Percentiles rank a stretch among this genome's conserved stretches.
Evolutionary conservation across 2,113 vertebrate species (phyloP).

Genomic region (Pluvialis apricaria): DNA sequence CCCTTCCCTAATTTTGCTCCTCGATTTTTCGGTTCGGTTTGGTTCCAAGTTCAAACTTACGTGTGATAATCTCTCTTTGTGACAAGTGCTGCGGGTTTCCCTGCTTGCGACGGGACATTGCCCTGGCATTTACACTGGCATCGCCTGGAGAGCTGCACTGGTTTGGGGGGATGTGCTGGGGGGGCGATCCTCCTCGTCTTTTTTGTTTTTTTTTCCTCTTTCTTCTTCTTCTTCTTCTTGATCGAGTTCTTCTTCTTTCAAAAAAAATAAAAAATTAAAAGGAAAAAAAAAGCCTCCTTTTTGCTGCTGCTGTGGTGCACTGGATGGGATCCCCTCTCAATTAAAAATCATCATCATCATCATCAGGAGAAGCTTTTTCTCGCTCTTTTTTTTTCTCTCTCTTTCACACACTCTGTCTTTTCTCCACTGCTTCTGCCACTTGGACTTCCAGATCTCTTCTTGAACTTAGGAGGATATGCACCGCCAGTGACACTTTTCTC

Average conservation of each 20-base stretch:
- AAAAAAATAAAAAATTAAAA: neutral
- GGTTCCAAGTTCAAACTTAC: slow-evolving; percentile 82
- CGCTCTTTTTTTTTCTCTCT: slow-evolving; percentile 10
- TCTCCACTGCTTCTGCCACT: slow-evolving; percentile 77
- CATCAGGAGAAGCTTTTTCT: slow-evolving; percentile 57
- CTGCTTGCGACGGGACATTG: slow-evolving; percentile 99
- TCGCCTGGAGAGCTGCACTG: slow-evolving; percentile 92
- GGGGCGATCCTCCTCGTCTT: slow-evolving; percentile 76
- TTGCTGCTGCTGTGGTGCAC: slow-evolving; percentile 59
- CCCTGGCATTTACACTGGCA: slow-evolving; percentile 98
- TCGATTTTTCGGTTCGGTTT: slow-evolving; percentile 53
- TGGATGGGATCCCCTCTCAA: slow-evolving; percentile 65
- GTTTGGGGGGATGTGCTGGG: slow-evolving; percentile 73
- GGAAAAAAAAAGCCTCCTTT: slow-evolving; percentile 19
- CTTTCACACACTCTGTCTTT: slow-evolving; percentile 60
- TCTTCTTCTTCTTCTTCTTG: slow-evolving; percentile 65
- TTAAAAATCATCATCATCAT: slow-evolving; percentile 70
- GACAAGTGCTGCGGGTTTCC: slow-evolving; percentile 99
- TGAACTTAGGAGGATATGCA: slow-evolving; percentile 74
- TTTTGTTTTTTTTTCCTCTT: slow-evolving; percentile 41
- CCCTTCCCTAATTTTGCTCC: slow-evolving; percentile 50
- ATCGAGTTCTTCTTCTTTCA: slow-evolving; percentile 64
- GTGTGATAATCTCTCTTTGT: slow-evolving; percentile 92
- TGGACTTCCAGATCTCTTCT: slow-evolving; percentile 78
- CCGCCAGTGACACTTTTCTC: slow-evolving; percentile 73